phyloP scores from a whole-genome alignment of 2,113 vertebrate genomes.

The Pongo pygmaeus region DNA sequence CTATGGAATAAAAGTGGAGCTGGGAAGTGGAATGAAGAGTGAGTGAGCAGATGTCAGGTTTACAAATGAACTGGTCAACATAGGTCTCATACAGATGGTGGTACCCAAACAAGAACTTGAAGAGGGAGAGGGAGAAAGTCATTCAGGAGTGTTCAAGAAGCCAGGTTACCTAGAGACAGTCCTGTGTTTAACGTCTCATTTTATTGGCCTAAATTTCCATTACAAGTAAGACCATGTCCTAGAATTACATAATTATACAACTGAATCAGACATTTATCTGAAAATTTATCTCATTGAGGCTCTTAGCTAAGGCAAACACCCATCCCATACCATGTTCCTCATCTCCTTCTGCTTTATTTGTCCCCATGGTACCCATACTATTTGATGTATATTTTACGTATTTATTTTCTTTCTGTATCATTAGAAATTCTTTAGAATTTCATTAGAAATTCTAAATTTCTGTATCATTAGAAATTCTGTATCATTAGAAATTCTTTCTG shows the following conservation, averaged over 20 bases:
- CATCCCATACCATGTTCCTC: background rate
- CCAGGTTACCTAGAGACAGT: background rate
- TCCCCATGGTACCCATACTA: background rate
- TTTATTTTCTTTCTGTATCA: background rate
- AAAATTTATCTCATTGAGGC: background rate
- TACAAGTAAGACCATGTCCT: background rate
- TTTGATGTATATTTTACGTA: background rate
- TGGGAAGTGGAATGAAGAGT: background rate
- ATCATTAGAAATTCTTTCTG: background rate
- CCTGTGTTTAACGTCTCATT: background rate
- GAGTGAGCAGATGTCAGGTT: background rate
- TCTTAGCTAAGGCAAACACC: background rate
- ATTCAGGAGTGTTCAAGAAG: background rate
- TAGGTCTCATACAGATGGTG: background rate
- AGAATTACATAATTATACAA: background rate
- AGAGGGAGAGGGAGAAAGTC: background rate
- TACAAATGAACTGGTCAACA: background rate
- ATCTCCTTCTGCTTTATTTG: background rate
- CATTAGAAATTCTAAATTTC: too few relatives aligned
- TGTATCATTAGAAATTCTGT: too few relatives aligned
- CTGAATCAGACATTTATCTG: background rate
- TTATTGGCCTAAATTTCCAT: background rate
- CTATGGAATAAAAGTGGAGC: background rate
- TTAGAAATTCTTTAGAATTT: background rate
- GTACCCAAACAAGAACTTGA: background rate